Percentiles rank a stretch among this genome's conserved stretches.
Conservation (phyloP, 2,888 invertebrate species). For the Euzophera pinguis region DNA sequence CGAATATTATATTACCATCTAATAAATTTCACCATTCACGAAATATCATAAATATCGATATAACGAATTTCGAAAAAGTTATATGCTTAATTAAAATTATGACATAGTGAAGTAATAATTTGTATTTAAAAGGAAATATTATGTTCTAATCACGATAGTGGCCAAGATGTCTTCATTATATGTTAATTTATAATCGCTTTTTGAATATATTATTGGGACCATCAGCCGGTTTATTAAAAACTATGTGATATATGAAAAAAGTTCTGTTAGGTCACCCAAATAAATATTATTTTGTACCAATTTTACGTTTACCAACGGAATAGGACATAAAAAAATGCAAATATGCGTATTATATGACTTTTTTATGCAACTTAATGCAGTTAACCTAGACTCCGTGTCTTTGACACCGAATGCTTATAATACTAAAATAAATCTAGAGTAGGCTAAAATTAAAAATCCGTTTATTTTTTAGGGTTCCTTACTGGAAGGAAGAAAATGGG, state of each 20-base stretch:
- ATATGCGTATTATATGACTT: not conserved
- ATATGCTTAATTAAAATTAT: not conserved
- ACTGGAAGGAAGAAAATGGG: too few relatives aligned
- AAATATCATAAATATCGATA: not conserved
- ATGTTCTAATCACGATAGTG: not conserved
- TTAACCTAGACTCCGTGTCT: not conserved
- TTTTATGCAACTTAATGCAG: not conserved
- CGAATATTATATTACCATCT: too few relatives aligned
- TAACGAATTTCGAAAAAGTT: not conserved
- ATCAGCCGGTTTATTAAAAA: not conserved
- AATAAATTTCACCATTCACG: too few relatives aligned
- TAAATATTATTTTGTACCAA: not conserved
- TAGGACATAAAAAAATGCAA: not conserved
- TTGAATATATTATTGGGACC: not conserved
- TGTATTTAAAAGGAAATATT: not conserved
- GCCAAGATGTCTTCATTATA: not conserved
- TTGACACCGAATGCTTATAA: conserved; percentile 35
- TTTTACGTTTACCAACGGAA: conserved; percentile 1
- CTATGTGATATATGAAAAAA: not conserved
- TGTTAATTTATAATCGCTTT: not conserved
- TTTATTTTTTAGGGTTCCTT: too few relatives aligned
- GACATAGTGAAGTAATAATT: not conserved
- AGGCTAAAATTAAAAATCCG: not conserved
- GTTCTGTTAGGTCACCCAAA: conserved; percentile 4
- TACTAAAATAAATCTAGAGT: conserved; percentile 20